phyloP scores from a whole-genome alignment of 2,113 vertebrate genomes.

The Halichoeres trimaculatus region DNA sequence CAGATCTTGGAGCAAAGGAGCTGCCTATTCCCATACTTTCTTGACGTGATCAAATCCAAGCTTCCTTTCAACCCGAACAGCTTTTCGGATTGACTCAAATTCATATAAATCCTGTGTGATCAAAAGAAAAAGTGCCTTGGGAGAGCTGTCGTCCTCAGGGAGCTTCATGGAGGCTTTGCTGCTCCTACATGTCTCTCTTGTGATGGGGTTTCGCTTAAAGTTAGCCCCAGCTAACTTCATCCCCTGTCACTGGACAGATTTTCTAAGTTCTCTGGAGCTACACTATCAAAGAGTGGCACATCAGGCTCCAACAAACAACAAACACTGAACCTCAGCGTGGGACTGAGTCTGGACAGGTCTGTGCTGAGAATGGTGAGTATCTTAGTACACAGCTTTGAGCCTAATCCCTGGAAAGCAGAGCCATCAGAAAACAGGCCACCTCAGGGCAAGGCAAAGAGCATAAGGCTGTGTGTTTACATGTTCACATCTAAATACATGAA shows the following conservation, averaged over 20 bases:
- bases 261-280: slow-evolving; percentile 22
- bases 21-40: slow-evolving; percentile 89
- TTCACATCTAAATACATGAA: background rate
- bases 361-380: slow-evolving; percentile 42
- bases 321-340: slow-evolving; percentile 57
- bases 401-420: slow-evolving; percentile 75
- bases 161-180: slow-evolving; percentile 25
- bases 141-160: slow-evolving; percentile 33
- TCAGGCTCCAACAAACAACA: slow-evolving; percentile 45
- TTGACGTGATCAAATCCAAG: slow-evolving; percentile 52
- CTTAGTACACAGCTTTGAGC: slow-evolving; percentile 57
- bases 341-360: slow-evolving; percentile 48
- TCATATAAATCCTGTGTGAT: slow-evolving; percentile 40
- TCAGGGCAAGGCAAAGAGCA: slow-evolving; percentile 30
- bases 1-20: slow-evolving; percentile 88
- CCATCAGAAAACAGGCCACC: slow-evolving; percentile 56
- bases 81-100: slow-evolving; percentile 30
- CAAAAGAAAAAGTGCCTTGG: slow-evolving; percentile 30
- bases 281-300: slow-evolving; percentile 20
- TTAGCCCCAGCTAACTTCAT: slow-evolving; percentile 24
- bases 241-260: slow-evolving; percentile 3
- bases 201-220: slow-evolving; percentile 4
- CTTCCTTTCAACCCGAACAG: slow-evolving; percentile 57
- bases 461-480: background rate
- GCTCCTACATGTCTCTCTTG: slow-evolving; percentile 8